Percentiles rank a stretch among this genome's conserved stretches.
These are phyloP conservation scores for Lepus americanus DNA, from an alignment of 2,113 vertebrate species.

Conservation along the genomic window DNA sequence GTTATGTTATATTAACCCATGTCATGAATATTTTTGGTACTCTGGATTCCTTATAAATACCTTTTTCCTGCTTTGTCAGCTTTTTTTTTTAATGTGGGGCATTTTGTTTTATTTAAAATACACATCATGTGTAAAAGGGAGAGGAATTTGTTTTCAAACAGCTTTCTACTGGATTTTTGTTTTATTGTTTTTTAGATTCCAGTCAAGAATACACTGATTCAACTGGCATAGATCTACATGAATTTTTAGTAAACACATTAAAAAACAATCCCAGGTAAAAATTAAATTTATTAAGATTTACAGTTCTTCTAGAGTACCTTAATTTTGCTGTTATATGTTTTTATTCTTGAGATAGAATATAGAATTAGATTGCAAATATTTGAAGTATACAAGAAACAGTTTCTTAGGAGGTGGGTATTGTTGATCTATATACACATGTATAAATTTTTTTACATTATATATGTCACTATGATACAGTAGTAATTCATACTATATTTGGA, in stretches of 20 bases:
- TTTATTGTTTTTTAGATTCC: constrained; percentile 91
- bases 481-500: constrained; percentile 27
- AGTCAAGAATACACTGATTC: constrained; percentile 99
- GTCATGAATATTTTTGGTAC: constrained; percentile 34
- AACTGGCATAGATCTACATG: constrained; percentile 98
- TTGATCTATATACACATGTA: constrained; percentile 46
- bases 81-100: constrained; percentile 64
- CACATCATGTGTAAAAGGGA: constrained; percentile 64
- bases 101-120: constrained; percentile 67
- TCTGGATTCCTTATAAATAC: constrained; percentile 25
- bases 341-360: constrained; percentile 68
- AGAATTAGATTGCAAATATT: constrained; percentile 65
- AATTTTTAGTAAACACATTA: constrained; percentile 99
- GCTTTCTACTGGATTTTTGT: constrained; percentile 83
- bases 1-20: constrained; percentile 21
- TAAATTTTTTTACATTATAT: constrained; percentile 67
- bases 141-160: constrained; percentile 79
- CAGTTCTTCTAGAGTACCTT: constrained; percentile 68
- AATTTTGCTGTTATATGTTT: constrained; percentile 71
- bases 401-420: constrained; percentile 6
- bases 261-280: constrained; percentile 98
- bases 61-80: not conserved
- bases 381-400: constrained; percentile 66
- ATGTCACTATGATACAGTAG: constrained; percentile 47
- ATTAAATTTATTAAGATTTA: constrained; percentile 79